Base-by-base conservation (phyloP, 2,113 vertebrate genomes). In the Sturnus vulgaris region DNA sequence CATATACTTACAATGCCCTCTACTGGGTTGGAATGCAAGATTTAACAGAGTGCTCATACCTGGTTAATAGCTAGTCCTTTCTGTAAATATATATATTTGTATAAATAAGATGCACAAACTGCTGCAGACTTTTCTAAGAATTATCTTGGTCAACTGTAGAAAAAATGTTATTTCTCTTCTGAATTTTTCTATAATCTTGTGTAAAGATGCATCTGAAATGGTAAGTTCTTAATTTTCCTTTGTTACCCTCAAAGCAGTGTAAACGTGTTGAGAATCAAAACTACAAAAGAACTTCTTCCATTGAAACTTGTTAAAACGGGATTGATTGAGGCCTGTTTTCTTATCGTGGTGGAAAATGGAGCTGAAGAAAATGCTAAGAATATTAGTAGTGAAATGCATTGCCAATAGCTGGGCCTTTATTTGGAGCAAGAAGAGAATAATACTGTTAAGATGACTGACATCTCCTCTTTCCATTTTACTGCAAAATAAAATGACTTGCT, bases 1-100 rank as follows among this genome's bases (percentile, higher is more conserved):
- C 12, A 42, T 59, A 95, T 83, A 77, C 33, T 92, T 70, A 71
- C 78, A 52, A 92, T 95, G 82, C 92, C 90, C 96, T 92, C 94
- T 97, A 11, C 86, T 96, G 95, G 92, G 86, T 90, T 69, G 80
- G 76, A 81, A 75, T 31, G 15, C 9, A 19, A 81, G 76, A 78
- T 73, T 82, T 66, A 78, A 70, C 6, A 47, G 50, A 82, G 16
- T 0, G 3, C 9, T 68, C 24, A n/a, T 47, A 70, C 56, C 44
- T 63, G 44, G 11, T 71, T 86, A 92, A 72, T 33, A 68, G 19
- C 9, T 35, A 31, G 35, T 49, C 30, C 16, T 23, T n/a, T 50
- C 23, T 22, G 11, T 55, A 65, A 33, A 40, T 55, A 47, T 11
- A 33, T 8, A 49, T 10, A 24, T 27, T 47, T 9, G 33, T 6